Conservation (phyloP, 1,140 invertebrate genomes). For the Dreissena rostriformis region DNA sequence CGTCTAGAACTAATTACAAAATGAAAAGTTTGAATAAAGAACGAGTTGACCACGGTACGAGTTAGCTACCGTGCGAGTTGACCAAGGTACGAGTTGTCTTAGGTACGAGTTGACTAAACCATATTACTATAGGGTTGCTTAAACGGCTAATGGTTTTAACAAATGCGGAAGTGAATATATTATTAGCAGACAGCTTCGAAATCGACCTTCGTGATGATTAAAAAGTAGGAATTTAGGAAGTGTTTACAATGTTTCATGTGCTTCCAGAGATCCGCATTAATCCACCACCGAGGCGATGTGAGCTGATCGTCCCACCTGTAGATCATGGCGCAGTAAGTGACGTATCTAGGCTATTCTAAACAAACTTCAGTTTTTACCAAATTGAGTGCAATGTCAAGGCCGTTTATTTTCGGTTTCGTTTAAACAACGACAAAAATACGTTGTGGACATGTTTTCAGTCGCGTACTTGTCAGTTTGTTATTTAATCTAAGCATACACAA, state of each 20-base stretch:
- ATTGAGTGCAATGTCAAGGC: conserved; percentile 36
- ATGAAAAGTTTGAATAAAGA: no score
- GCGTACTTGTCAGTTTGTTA: no score
- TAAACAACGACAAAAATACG: neutral
- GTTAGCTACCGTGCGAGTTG: no score
- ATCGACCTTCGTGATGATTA: conserved; percentile 36
- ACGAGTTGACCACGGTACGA: no score
- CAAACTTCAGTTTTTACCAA: no score
- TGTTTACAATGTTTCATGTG: conserved; percentile 45
- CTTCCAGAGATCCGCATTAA: conserved; percentile 35
- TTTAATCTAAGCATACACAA: no score
- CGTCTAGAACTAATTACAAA: no score
- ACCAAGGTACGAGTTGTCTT: no score
- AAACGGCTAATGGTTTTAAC: neutral
- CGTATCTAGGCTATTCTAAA: no score
- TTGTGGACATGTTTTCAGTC: no score
- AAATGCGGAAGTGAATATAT: neutral
- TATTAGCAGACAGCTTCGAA: conserved; percentile 43
- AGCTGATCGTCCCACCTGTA: neutral
- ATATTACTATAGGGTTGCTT: neutral
- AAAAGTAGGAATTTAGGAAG: conserved; percentile 5
- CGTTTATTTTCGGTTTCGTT: conserved; percentile 15
- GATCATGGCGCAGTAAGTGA: no score
- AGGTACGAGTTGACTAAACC: no score
- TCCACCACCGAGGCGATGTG: conserved; percentile 18